Base-by-base conservation (phyloP, 2,888 invertebrate species). In the Rhynchonema sp. region DNA sequence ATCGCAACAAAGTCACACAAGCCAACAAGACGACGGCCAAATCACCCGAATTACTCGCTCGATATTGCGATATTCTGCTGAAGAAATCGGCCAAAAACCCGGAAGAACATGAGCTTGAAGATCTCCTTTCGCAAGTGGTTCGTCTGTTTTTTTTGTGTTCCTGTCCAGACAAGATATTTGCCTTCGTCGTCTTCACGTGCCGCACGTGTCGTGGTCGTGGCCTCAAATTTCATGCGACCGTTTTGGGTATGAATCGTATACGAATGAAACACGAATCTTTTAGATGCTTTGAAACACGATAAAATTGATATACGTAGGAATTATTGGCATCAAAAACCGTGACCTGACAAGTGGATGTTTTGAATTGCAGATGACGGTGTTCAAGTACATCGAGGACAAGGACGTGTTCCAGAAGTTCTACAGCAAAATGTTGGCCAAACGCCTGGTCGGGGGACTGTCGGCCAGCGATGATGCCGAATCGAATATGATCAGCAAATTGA, bases 321-420 rank as follows among this genome's bases (percentile, higher is more conserved):
- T n/a, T n/a, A n/a, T n/a, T n/a, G n/a, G n/a, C n/a, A n/a, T n/a
- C n/a, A n/a, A n/a, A n/a, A n/a, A n/a, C n/a, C n/a, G n/a, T n/a
- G n/a, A n/a, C n/a, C n/a, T n/a, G n/a, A n/a, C n/a, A n/a, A n/a
- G n/a, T n/a, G n/a, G n/a, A n/a, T n/a, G 38, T 17, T 38, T n/a
- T 49, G 1, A 46, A 2, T 75, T 77, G 30, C 76, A 88, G 87
- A 96, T 98, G 94, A 87, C 96, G 65, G 94, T 96, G 59, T 98
- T 98, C 78, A 96, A 96, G 77, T 98, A 98, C 75, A 91, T 98
- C 64, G 96, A 96, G 76, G 96, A 98, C 77, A 99, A 98, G 76
- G 98, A 98, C 75, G 96, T 98, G 59, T 99, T 96, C 80, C 96
- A 98, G 78, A 96, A 94, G 78, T 98, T 96, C 76, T 98, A 98